These are phyloP conservation scores for Patiria pectinifera DNA, from an alignment of 53 echinoderm and acorn worm genomes.

Conservation along the genomic window DNA sequence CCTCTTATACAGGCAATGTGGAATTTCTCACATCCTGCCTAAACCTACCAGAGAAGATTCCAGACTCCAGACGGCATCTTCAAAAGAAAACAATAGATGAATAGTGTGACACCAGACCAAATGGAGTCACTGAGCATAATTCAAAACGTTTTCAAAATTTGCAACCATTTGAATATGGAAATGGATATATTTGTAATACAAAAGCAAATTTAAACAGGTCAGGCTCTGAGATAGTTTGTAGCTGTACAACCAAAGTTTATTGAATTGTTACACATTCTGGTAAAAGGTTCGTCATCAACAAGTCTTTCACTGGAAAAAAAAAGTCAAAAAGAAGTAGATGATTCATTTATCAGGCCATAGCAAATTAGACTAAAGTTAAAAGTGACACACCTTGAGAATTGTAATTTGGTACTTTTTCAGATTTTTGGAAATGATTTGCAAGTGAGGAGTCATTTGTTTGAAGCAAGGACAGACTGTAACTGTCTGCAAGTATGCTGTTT, in stretches of 20 bases:
- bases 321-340: too few relatives aligned
- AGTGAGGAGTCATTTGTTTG: not conserved
- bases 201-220: not conserved
- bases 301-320: too few relatives aligned
- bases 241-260: too few relatives aligned
- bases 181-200: not conserved
- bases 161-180: not conserved
- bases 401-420: not conserved
- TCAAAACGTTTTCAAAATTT: not conserved
- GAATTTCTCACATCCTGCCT: constrained; percentile 5
- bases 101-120: not conserved
- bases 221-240: not conserved
- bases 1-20: constrained; percentile 2
- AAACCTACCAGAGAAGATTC: not conserved
- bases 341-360: too few relatives aligned
- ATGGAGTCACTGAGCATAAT: not conserved
- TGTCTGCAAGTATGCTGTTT: not conserved
- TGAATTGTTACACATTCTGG: too few relatives aligned
- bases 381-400: not conserved
- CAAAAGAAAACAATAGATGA: constrained; percentile 14
- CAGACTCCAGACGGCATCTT: not conserved
- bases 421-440: not conserved
- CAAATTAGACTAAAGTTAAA: too few relatives aligned
- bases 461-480: not conserved
- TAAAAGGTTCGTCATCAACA: too few relatives aligned